Evolutionary conservation across 2,888 invertebrate species (phyloP), one percentile per base, ranked within the genome.

Genomic region (Spatulosminthurus flaviceps): DNA sequence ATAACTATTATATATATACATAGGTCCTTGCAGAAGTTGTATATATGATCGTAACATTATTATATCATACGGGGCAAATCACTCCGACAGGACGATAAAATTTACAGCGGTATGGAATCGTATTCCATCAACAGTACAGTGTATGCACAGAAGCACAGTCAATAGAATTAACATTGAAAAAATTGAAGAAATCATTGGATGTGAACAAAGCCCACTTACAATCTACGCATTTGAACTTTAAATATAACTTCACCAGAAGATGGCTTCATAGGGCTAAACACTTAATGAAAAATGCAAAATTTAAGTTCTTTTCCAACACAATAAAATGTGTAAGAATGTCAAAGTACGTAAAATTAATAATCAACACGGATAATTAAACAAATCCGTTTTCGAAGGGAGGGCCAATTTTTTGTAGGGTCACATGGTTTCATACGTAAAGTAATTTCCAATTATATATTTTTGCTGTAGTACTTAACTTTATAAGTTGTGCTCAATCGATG

Each of bases 251-350:
- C 26, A 29, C 16, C 4, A 2, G 51, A 16, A 51, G n/a, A 51
- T 51, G 51, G 51, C 51, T 41, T 22, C 19, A 11, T 29, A 41
- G 21, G 21, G 9, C 2, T 64, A 64, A 64, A 24, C 1, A 11
- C 11, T 11, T 24, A 70, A 29, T 41, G 70, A 21, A 70, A 70
- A 70, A 70, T 70, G 70, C 29, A 70, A 70, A 29, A 70, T 19
- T 28, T 67, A 21, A 70, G 21, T 26, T 70, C 29, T 22, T 41
- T 70, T 34, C 34, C 34, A 26, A 34, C 34, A 70, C n/a, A 29
- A 16, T 26, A 26, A 29, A 41, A 70, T 34, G n/a, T 41, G n/a
- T 34, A 29, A 70, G 26, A 64, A 64, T 64, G 64, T 64, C 26
- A 64, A 64, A 26, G 64, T 64, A 64, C 22, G 22, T 64, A 64